These are phyloP conservation scores for Ennomos fuscantarius DNA, from an alignment of 2,888 invertebrate genomes.

Conservation along the genomic window DNA sequence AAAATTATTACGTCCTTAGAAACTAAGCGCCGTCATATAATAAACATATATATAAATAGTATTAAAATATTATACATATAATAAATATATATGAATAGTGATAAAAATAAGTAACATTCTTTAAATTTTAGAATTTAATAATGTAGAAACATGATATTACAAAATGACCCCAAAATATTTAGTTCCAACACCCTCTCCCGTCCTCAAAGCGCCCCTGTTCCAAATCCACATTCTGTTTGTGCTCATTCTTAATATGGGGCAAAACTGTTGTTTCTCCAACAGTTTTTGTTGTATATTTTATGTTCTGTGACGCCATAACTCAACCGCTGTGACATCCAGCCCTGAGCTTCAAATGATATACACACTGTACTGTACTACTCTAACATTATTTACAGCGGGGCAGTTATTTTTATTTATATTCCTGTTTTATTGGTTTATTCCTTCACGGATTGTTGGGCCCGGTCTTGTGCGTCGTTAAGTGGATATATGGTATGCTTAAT, in stretches of 20 bases:
- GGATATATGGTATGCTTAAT: constrained; percentile 57
- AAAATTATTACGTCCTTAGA: no score
- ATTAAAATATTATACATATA: no score
- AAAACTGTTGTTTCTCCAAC: constrained; percentile 84
- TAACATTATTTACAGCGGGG: constrained; percentile 67
- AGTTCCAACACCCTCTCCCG: constrained; percentile 54
- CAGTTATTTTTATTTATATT: constrained; percentile 79
- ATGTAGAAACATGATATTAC: no score
- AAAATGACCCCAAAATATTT: background rate
- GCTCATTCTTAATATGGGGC: constrained; percentile 84
- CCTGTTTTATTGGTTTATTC: constrained; percentile 79
- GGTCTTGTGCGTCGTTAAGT: constrained; percentile 57
- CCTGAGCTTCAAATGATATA: constrained; percentile 75
- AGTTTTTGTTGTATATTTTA: constrained; percentile 85
- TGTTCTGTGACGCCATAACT: constrained; percentile 83
- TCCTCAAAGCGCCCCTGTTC: constrained; percentile 49
- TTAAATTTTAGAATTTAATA: no score
- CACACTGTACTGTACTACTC: constrained; percentile 62
- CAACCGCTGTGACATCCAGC: constrained; percentile 69
- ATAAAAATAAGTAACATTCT: no score
- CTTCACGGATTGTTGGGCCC: constrained; percentile 71
- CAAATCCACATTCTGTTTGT: constrained; percentile 82
- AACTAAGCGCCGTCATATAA: no score
- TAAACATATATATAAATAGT: no score
- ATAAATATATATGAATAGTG: no score